Percentiles rank a stretch among this genome's conserved stretches.
phyloP scores from a whole-genome alignment of 2,113 vertebrate species.

The Centropristis striata region DNA sequence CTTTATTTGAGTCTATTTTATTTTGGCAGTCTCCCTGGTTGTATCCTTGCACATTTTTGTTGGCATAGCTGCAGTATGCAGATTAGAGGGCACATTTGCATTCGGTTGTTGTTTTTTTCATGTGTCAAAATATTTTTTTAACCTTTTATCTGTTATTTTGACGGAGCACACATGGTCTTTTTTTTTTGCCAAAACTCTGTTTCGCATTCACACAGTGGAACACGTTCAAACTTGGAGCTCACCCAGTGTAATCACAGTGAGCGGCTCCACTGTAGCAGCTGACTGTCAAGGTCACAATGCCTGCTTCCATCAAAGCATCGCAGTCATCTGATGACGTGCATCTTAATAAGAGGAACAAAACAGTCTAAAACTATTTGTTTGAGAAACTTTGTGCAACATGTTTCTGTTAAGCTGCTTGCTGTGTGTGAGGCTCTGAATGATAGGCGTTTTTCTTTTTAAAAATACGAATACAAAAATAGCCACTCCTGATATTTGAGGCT shows the following conservation, averaged over 20 bases:
- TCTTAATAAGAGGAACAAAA: conserved; percentile 14
- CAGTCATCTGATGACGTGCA: conserved; percentile 11
- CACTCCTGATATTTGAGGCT: conserved; percentile 15
- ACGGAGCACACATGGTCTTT: conserved; percentile 9
- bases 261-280: conserved; percentile 46
- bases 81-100: conserved; percentile 53
- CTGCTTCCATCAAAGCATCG: conserved; percentile 13
- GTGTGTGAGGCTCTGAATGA: conserved; percentile 11
- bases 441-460: conserved; percentile 23
- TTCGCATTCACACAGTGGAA: conserved; percentile 43
- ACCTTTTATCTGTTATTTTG: conserved; percentile 48
- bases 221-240: conserved; percentile 51
- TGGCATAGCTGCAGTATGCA: conserved; percentile 33
- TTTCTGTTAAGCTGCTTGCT: background rate
- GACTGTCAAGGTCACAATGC: conserved; percentile 56
- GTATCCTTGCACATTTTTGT: conserved; percentile 19
- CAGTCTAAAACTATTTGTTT: background rate
- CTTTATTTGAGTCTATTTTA: conserved; percentile 25
- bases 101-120: conserved; percentile 20
- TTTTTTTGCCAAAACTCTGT: conserved; percentile 27
- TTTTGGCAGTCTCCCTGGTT: conserved; percentile 21
- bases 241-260: conserved; percentile 54
- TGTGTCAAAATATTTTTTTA: conserved; percentile 31
- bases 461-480: conserved; percentile 14
- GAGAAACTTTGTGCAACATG: background rate